A percentile compares a stretch with the other conserved stretches of the same genome.
Conservation (phyloP, 2,797 vertebrate species). For the Enteromius paludinosus region DNA sequence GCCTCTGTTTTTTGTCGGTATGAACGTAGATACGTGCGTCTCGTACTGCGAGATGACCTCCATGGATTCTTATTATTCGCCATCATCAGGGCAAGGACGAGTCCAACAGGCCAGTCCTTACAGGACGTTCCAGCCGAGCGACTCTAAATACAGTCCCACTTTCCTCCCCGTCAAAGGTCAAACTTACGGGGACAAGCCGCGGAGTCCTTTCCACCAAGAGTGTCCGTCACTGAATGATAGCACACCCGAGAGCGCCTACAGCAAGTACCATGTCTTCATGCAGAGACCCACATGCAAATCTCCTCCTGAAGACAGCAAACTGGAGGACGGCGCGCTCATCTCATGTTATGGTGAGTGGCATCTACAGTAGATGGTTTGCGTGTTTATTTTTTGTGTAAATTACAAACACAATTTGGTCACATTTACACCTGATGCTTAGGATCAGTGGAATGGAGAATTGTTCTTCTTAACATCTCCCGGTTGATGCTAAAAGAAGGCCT, state of each 20-base stretch:
- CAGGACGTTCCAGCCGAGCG: conserved; percentile 89
- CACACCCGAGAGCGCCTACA: conserved; percentile 86
- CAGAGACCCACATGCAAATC: conserved; percentile 90
- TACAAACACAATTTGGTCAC: no score
- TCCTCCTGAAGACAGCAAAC: conserved; percentile 86
- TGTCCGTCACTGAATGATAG: conserved; percentile 89
- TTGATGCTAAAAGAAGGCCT: not conserved
- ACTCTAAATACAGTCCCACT: conserved; percentile 91
- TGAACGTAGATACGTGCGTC: conserved; percentile 94
- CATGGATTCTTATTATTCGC: conserved; percentile 98
- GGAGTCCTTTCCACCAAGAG: conserved; percentile 91
- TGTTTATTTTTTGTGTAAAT: not conserved
- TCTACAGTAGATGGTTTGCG: not conserved
- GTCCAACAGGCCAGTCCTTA: conserved; percentile 89
- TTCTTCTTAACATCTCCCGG: not conserved
- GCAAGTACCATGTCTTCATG: conserved; percentile 92
- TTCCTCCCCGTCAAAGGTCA: conserved; percentile 94
- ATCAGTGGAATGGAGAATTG: not conserved
- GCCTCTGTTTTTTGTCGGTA: conserved; percentile 77
- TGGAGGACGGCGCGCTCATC: conserved; percentile 85
- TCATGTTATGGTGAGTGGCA: conserved; percentile 92
- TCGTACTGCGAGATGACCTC: conserved; percentile 94
- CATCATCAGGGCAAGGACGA: conserved; percentile 85
- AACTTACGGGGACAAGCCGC: conserved; percentile 86
- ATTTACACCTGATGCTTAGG: not conserved